A percentile compares a stretch with the other conserved stretches of the same genome.
phyloP scores from a whole-genome alignment of 1,140 invertebrate genomes.

The Branchinecta lynchi region DNA sequence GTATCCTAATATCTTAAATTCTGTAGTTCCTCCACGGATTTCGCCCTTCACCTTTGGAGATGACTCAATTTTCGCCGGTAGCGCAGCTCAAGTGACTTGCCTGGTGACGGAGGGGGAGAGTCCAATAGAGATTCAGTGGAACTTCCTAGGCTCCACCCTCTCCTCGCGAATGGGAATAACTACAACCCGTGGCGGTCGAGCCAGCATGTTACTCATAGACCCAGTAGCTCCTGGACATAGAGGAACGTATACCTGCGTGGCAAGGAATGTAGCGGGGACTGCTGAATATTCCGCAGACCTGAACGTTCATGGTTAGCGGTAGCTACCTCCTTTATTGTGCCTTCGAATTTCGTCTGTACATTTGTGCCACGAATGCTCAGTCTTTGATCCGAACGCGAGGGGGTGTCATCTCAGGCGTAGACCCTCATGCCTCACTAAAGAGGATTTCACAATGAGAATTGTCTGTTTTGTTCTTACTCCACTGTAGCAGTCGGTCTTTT shows the following conservation, averaged over 20 bases:
- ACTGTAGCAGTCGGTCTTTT: no score
- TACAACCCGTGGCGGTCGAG: slow-evolving; percentile 37
- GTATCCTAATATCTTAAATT: not conserved
- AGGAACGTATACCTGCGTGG: slow-evolving; percentile 50
- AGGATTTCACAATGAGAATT: no score
- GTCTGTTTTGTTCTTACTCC: no score
- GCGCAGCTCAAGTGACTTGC: slow-evolving; percentile 33
- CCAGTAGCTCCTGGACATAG: slow-evolving; percentile 38
- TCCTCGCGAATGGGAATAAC: slow-evolving; percentile 31
- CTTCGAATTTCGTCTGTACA: no score
- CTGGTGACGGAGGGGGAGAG: slow-evolving; percentile 38
- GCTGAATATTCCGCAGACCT: slow-evolving; percentile 43
- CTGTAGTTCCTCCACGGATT: slow-evolving; percentile 49
- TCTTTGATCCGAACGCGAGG: no score
- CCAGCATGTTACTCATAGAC: slow-evolving; percentile 37
- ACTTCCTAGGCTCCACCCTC: slow-evolving; percentile 31
- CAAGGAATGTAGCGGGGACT: slow-evolving; percentile 45
- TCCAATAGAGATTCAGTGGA: slow-evolving; percentile 39
- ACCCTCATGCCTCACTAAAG: no score
- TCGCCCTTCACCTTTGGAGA: slow-evolving; percentile 51
- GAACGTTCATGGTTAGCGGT: slow-evolving; percentile 49
- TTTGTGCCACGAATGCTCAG: no score
- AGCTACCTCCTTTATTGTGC: no score
- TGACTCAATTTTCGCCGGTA: slow-evolving; percentile 29
- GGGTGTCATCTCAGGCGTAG: no score